Evolutionary conservation across 2,888 invertebrate genomes (phyloP).

Genomic region (Cheilosia grossa): DNA sequence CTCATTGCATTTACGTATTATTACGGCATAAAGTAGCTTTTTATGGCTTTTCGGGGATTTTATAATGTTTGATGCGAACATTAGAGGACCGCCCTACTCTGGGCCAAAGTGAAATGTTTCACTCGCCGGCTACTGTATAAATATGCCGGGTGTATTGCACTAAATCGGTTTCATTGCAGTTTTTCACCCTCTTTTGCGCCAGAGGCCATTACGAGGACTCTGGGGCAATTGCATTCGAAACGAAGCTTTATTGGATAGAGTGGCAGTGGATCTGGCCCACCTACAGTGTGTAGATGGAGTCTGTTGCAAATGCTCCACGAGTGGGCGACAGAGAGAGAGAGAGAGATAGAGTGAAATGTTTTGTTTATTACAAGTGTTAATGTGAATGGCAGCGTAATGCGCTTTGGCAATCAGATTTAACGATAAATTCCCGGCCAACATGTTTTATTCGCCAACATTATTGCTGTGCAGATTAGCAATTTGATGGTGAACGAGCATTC

Average conservation of each 20-base stretch:
- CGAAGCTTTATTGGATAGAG: constrained; percentile 58
- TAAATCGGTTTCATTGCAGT: constrained; percentile 71
- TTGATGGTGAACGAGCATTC: constrained; percentile 4
- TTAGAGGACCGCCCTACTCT: constrained; percentile 35
- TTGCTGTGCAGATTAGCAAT: constrained; percentile 28
- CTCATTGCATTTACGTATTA: constrained; percentile 73
- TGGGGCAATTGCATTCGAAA: constrained; percentile 71
- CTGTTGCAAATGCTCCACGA: background rate
- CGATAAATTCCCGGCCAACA: constrained; percentile 57
- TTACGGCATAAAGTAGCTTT: constrained; percentile 73
- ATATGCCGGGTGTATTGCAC: constrained; percentile 53
- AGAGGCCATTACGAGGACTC: constrained; percentile 63
- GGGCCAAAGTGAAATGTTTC: constrained; percentile 69
- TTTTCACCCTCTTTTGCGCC: constrained; percentile 61
- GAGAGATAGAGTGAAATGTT: constrained; percentile 44
- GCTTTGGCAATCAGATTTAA: constrained; percentile 71
- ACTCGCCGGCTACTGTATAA: constrained; percentile 12
- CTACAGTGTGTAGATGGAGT: constrained; percentile 4
- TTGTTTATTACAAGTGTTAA: constrained; percentile 72
- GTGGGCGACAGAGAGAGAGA: constrained; percentile 24
- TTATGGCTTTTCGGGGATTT: constrained; percentile 72
- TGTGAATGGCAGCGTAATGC: constrained; percentile 67
- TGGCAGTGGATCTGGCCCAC: constrained; percentile 37
- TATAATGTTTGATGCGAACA: constrained; percentile 73
- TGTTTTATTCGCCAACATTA: constrained; percentile 42